Evolutionary conservation across 2,888 invertebrate species (phyloP), one percentile per base, ranked within the genome.

Genomic region (Alviniconcha strummeri): DNA sequence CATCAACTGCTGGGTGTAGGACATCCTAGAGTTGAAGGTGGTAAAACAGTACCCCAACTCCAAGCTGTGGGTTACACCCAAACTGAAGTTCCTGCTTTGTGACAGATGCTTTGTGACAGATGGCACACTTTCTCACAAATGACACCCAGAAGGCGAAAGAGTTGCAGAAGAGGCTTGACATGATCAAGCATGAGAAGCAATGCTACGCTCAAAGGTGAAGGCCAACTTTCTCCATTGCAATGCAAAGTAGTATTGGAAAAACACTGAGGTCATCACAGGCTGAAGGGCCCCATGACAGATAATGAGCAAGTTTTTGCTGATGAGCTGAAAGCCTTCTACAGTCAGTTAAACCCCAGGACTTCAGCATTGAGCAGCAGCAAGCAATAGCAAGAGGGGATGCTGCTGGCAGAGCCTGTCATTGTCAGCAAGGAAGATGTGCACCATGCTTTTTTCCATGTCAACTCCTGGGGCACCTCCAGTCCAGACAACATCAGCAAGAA

Each of bases 1-100:
- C 79, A 67, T 64, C 52, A 54, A 36, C 79, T 64, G 64, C 54
- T 79, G 79, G 11, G 79, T 67, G 60, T 52, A 79, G 2, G 64
- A 4, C 4, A 5, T 67, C 13, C 17, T 67, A 13, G 52, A 9
- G n/a, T 17, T 13, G 1, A 64, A 36, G 67, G 15, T 52, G 11
- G 36, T 60, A 4, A 79, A 36, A 13, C 5, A 17, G 36, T 79
- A 11, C 52, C 17, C 17, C 52, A 64, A 79, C 79, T 6, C 5
- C 52, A 79, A 79, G 52, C 36, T 64, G 17, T 79, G 79, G 79
- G 60, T 57, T 15, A 55, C 60, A 57, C 57, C 15, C 8, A 5
- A 64, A 5, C 13, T 78, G 60, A 60, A 19, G 19, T 36, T 0
- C 19, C 19, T 78, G 5, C 57, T 78, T 8, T 2, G 17, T 4